Evolutionary conservation across 2,888 invertebrate genomes (phyloP).

Genomic region (Thymelicus lineola): DNA sequence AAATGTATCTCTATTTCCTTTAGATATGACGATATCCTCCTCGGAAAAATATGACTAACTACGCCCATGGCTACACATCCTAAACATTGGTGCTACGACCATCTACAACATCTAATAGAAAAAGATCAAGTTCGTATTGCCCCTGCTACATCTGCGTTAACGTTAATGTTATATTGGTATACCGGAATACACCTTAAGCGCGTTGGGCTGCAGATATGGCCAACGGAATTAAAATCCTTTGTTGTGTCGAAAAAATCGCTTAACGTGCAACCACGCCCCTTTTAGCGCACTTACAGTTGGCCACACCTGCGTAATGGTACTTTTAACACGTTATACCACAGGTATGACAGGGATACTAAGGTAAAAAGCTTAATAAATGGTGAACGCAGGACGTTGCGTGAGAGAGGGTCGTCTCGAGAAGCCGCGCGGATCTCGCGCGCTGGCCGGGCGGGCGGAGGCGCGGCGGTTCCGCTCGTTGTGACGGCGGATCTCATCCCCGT

Average conservation of each 20-base stretch:
- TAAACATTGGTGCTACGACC: not conserved
- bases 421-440: slow-evolving; percentile 67
- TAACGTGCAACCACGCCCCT: too few species aligned
- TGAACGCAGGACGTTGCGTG: slow-evolving; percentile 76
- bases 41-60: not conserved
- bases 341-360: too few species aligned
- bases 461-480: slow-evolving; percentile 69
- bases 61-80: not conserved
- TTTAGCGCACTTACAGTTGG: too few species aligned
- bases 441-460: slow-evolving; percentile 63
- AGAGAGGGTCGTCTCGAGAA: slow-evolving; percentile 68
- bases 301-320: too few species aligned
- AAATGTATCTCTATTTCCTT: not conserved
- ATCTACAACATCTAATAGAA: slow-evolving; percentile 19
- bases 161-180: too few species aligned
- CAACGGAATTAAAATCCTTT: too few species aligned
- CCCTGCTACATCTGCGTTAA: too few species aligned
- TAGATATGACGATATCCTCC: not conserved
- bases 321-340: too few species aligned
- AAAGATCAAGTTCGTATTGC: not conserved
- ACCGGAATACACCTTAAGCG: too few species aligned
- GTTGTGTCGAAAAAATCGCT: too few species aligned
- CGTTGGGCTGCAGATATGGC: too few species aligned
- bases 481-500: slow-evolving; percentile 57
- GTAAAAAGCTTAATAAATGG: slow-evolving; percentile 60